Evolutionary conservation across 2,797 vertebrate genomes (phyloP).

Genomic region (Bradypodion ventrale): DNA sequence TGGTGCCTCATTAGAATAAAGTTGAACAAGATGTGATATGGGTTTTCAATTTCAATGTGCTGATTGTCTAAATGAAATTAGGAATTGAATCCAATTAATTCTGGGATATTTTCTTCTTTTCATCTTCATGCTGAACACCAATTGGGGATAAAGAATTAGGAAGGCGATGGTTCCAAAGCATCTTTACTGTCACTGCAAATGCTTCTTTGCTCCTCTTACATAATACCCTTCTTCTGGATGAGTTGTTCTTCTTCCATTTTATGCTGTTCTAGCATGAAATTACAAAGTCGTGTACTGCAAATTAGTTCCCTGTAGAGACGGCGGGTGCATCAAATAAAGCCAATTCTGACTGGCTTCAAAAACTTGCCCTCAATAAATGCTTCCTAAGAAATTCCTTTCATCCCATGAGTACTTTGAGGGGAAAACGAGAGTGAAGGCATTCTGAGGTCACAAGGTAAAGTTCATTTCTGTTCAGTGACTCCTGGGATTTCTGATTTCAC

Average conservation of each 20-base stretch:
- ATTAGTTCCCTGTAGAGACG: conserved; percentile 64
- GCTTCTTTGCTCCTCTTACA: conserved; percentile 54
- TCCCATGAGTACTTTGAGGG: background rate
- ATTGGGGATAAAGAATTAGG: conserved; percentile 60
- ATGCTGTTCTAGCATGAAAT: conserved; percentile 74
- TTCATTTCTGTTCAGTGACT: conserved; percentile 21
- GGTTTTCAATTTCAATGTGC: conserved; percentile 31
- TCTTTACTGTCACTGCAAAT: conserved; percentile 54
- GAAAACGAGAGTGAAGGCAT: background rate
- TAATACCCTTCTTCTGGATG: conserved; percentile 61
- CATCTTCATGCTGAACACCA: conserved; percentile 40
- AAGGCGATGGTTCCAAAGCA: conserved; percentile 60
- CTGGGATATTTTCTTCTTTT: background rate
- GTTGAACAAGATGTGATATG: background rate
- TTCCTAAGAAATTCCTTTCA: conserved; percentile 29
- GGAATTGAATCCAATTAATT: conserved; percentile 28
- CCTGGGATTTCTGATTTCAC: conserved; percentile 17
- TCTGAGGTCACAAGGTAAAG: background rate
- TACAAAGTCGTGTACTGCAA: conserved; percentile 63
- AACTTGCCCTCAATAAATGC: conserved; percentile 14
- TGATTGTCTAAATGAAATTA: conserved; percentile 38
- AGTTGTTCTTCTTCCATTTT: conserved; percentile 70
- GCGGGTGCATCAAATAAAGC: conserved; percentile 55
- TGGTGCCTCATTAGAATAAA: background rate
- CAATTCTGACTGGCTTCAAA: conserved; percentile 52